Conservation (phyloP, 2,888 invertebrate species). For the Diplazon laetatorius region DNA sequence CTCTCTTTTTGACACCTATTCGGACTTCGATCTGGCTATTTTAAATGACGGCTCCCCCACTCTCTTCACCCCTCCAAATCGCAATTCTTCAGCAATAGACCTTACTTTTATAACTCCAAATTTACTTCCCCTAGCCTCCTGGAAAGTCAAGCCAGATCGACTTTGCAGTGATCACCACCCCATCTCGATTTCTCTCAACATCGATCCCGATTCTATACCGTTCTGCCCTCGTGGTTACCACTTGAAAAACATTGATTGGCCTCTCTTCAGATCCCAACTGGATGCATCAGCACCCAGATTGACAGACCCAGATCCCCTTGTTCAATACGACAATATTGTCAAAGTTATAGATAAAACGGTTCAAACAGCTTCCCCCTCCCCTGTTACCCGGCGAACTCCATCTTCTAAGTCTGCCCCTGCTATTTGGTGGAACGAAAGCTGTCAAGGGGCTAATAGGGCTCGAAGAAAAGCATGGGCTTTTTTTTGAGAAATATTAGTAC, state of each 20-base stretch:
- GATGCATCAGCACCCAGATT: background rate
- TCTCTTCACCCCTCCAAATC: background rate
- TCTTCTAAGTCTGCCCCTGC: background rate
- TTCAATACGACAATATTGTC: background rate
- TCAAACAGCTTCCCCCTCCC: background rate
- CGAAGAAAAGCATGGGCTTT: background rate
- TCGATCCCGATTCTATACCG: background rate
- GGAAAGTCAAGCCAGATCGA: background rate
- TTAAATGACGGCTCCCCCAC: conserved; percentile 24
- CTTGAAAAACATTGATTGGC: conserved; percentile 9
- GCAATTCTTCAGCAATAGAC: background rate
- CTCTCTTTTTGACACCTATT: background rate
- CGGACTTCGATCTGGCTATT: background rate
- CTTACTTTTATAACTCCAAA: conserved; percentile 9
- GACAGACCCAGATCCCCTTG: background rate
- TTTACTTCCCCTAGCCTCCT: background rate
- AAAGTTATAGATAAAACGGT: background rate
- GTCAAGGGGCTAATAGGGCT: background rate
- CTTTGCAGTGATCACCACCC: conserved; percentile 28
- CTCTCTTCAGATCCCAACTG: background rate
- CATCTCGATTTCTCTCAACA: background rate
- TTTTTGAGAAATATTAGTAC: background rate
- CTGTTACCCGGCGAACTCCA: background rate
- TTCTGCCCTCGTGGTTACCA: background rate
- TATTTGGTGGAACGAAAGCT: conserved; percentile 3